phyloP scores from a whole-genome alignment of 2,888 invertebrate genomes.

The Helleia helle region DNA sequence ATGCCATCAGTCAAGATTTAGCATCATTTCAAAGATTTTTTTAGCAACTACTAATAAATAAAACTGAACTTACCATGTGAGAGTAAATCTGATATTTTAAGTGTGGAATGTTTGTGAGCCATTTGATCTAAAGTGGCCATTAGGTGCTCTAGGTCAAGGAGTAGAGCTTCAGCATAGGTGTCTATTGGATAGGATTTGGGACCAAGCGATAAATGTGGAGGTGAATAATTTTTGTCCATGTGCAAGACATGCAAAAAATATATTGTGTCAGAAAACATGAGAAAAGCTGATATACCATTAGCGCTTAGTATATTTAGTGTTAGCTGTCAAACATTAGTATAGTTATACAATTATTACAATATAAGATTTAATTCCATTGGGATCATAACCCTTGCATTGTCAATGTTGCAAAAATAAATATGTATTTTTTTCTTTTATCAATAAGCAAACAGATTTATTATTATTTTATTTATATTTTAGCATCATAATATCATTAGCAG shows the following conservation, averaged over 20 bases:
- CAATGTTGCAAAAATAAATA: too few species aligned
- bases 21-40: too few species aligned
- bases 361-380: too few species aligned
- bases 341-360: not conserved
- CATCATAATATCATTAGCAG: too few species aligned
- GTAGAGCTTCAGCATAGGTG: conserved; percentile 70
- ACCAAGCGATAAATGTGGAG: conserved; percentile 50
- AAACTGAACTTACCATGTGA: conserved; percentile 58
- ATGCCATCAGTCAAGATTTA: too few species aligned
- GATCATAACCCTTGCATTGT: too few species aligned
- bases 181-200: conserved; percentile 46
- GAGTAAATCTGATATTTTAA: conserved; percentile 68
- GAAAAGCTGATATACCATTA: conserved; percentile 19
- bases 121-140: conserved; percentile 73
- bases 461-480: too few species aligned
- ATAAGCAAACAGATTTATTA: too few species aligned
- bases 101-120: conserved; percentile 67
- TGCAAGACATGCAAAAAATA: conserved; percentile 72
- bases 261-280: conserved; percentile 30
- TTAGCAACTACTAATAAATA: not conserved
- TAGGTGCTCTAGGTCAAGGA: conserved; percentile 72
- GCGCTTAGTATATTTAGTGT: conserved; percentile 2
- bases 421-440: too few species aligned
- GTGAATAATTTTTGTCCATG: conserved; percentile 56
- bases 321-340: not conserved